phyloP scores from a whole-genome alignment of 2,797 vertebrate genomes.

The Lepus oiostolus region DNA sequence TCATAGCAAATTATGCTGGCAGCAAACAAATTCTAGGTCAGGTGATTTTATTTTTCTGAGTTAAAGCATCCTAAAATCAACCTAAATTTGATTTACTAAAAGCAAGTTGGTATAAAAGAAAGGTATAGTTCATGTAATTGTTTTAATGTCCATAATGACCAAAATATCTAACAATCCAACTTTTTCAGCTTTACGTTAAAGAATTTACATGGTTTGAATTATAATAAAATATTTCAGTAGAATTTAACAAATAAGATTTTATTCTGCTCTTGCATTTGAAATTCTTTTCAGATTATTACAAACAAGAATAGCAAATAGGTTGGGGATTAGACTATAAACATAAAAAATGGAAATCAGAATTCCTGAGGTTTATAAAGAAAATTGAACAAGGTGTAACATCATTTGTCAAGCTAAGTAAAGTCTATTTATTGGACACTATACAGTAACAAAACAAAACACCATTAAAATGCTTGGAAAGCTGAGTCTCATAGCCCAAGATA shows the following conservation, averaged over 20 bases:
- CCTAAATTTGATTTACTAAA: neutral
- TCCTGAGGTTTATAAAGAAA: neutral
- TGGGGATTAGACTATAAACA: neutral
- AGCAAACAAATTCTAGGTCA: constrained; percentile 2
- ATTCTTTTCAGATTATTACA: neutral
- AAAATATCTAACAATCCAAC: neutral
- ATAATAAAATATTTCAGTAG: neutral
- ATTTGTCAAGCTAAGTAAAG: constrained; percentile 23
- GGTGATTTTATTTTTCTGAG: constrained; percentile 12
- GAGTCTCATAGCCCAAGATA: neutral
- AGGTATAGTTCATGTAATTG: neutral
- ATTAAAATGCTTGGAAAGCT: constrained; percentile 3
- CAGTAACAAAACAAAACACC: neutral
- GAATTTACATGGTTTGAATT: constrained; percentile 28
- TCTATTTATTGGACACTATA: neutral
- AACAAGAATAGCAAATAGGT: neutral
- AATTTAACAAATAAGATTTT: neutral
- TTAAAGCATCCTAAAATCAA: constrained; percentile 7
- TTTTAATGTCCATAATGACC: neutral
- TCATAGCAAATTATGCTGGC: constrained; percentile 13
- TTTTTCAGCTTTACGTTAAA: neutral
- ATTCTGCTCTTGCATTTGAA: neutral
- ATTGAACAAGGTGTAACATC: neutral
- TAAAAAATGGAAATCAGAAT: constrained; percentile 24
- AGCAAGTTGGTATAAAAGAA: neutral